Percentiles rank a stretch among this genome's conserved stretches.
These are phyloP conservation scores for Podarcis muralis DNA, from an alignment of 2,113 vertebrate species.

Conservation along the genomic window DNA sequence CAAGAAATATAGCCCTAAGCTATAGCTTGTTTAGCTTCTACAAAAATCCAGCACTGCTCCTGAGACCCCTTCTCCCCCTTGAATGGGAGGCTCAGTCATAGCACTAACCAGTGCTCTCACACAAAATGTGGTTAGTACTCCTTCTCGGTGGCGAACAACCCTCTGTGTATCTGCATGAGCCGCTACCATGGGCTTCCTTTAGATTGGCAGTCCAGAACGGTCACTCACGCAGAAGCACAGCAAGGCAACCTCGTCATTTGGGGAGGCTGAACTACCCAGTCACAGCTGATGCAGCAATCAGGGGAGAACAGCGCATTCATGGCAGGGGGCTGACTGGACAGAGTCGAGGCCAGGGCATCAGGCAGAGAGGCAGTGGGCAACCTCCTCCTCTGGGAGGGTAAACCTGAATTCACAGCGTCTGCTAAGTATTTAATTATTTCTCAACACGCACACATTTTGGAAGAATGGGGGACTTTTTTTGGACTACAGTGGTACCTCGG, in stretches of 20 bases:
- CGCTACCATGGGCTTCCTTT: background rate
- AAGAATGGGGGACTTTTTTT: too few relatives aligned
- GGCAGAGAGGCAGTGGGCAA: background rate
- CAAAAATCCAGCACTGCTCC: too few relatives aligned
- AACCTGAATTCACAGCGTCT: too few relatives aligned
- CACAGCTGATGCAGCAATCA: background rate
- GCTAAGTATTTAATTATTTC: background rate
- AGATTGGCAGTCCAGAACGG: background rate
- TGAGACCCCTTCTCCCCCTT: background rate
- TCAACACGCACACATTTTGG: too few relatives aligned
- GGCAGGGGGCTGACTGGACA: background rate
- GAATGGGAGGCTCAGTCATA: background rate
- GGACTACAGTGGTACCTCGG: too few relatives aligned
- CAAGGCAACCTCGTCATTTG: background rate
- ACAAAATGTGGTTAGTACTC: too few relatives aligned
- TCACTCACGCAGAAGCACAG: background rate
- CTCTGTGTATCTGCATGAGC: background rate
- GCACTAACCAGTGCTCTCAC: too few relatives aligned
- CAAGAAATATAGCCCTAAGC: too few relatives aligned
- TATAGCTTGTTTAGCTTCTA: too few relatives aligned
- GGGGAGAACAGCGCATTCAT: background rate
- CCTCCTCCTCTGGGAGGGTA: background rate
- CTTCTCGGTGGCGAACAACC: background rate
- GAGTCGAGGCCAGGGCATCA: background rate
- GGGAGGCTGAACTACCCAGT: background rate